Base-by-base conservation (phyloP, 2,888 invertebrate species). In the Drosophila robusta region DNA sequence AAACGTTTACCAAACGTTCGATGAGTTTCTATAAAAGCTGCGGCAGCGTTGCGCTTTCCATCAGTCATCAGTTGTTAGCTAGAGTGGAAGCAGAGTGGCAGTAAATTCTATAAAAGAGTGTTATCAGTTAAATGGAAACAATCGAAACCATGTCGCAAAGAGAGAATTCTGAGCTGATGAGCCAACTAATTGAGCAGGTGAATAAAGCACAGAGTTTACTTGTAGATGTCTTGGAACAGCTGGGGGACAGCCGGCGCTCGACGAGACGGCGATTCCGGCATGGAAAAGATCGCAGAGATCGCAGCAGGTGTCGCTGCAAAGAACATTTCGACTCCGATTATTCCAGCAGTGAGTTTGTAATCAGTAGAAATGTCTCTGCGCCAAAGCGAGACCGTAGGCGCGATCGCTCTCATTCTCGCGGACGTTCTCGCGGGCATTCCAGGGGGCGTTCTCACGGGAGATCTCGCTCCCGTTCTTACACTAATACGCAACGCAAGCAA, bases 381-480 rank as follows among this genome's bases (percentile, higher is more conserved):
- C 7, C 0, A 14, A 12, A 6, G 16, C 14, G 49, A 34, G 54
- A 38, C 18, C 60, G 72, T 57, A 61, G 41, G 26, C 65, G 76
- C 14, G 80, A 84, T 52, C 83, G 83, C 22, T 84, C 80, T 0
- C 68, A 52, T 11, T 82, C 81, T 7, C 82, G 82, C 24, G 55
- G 67, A 3, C 63, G 78, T 39, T 83, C 82, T 29, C 83, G 83
- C 26, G 85, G 78, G 0, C 80, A 65, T 29, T 83, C 83, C 2
- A 63, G 80, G 12, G 83, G 83, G 3, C 83, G 85, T 42, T 85
- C 78, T 9, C 78, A 73, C 18, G 68, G 61, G 12, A 67, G 78
- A 6, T 78, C 83, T n/a, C 83, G 85, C 36, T 83, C 85, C 38
- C 85, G 85, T 14, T 84, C 83, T 18, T 57, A 70, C 47, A 78